These are phyloP conservation scores for Heterocephalus glaber DNA, from an alignment of 2,113 vertebrate species.

Conservation along the genomic window DNA sequence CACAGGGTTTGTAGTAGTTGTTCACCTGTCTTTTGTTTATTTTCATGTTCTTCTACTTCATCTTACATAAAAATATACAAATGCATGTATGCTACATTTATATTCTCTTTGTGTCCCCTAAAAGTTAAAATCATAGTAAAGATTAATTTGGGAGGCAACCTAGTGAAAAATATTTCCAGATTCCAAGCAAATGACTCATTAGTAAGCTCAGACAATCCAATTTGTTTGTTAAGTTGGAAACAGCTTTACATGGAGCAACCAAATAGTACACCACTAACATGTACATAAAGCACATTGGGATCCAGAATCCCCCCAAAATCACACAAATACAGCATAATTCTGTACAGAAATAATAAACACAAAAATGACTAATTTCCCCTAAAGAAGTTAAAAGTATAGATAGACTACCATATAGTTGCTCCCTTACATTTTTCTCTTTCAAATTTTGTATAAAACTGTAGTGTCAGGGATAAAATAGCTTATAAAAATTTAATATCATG, in stretches of 20 bases:
- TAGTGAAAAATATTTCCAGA: neutral
- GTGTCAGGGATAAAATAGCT: conserved; percentile 56
- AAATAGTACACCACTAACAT: neutral
- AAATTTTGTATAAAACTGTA: conserved; percentile 69
- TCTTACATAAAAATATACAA: neutral
- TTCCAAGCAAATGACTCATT: conserved; percentile 3
- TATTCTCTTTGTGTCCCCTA: neutral
- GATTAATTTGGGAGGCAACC: neutral
- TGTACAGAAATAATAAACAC: neutral
- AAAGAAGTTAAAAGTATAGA: conserved; percentile 17
- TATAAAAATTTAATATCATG: conserved; percentile 77
- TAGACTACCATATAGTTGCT: neutral
- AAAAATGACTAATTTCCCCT: conserved; percentile 1
- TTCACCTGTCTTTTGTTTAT: neutral
- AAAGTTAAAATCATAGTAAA: neutral
- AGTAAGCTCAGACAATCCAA: neutral
- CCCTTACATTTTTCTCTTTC: conserved; percentile 11
- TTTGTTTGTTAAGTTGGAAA: neutral
- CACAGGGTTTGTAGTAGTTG: neutral
- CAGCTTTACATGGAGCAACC: neutral
- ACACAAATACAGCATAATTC: neutral
- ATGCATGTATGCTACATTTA: neutral
- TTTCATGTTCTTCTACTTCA: neutral
- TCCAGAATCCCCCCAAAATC: neutral
- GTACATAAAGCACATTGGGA: neutral